Evolutionary conservation across 2,113 vertebrate species (phyloP).

Genomic region (Cryptomyrus ogoouensis): DNA sequence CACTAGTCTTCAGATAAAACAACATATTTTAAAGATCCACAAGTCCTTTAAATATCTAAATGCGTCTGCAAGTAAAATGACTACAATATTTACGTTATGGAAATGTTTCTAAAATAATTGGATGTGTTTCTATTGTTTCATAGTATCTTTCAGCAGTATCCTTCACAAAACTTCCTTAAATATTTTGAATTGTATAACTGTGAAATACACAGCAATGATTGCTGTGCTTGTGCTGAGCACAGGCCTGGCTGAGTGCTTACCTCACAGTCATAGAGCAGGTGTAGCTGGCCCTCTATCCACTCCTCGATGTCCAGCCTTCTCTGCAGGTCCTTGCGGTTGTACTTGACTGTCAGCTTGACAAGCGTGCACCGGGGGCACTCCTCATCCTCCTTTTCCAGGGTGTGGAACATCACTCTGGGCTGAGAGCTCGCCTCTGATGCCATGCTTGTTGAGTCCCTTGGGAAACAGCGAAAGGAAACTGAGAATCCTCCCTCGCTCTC

Average conservation of each 20-base stretch:
- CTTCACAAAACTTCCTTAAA: too few species aligned
- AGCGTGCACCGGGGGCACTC: conserved; percentile 69
- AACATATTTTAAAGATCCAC: not conserved
- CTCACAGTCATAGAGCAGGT: conserved; percentile 84
- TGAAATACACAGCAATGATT: not conserved
- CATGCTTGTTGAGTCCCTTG: conserved; percentile 64
- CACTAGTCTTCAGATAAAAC: not conserved
- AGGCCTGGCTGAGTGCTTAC: conserved; percentile 44
- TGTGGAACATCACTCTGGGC: conserved; percentile 79
- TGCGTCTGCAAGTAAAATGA: too few species aligned
- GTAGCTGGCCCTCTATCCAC: conserved; percentile 83
- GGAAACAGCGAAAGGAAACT: conserved; percentile 32
- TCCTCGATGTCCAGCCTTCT: conserved; percentile 88
- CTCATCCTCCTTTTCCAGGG: conserved; percentile 60
- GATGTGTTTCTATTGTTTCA: too few species aligned
- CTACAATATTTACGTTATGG: too few species aligned
- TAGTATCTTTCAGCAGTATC: too few species aligned
- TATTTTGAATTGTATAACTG: not conserved
- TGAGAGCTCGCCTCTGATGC: conserved; percentile 66
- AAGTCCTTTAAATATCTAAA: too few species aligned
- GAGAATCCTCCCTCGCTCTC: conserved; percentile 9
- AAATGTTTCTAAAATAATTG: too few species aligned
- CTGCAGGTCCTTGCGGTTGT: conserved; percentile 89
- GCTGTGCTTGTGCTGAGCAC: not conserved
- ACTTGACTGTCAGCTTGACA: conserved; percentile 89